Evolutionary conservation across 2,797 vertebrate species (phyloP), one percentile per base, ranked within the genome.

Genomic region (Lithobates sylvaticus): DNA sequence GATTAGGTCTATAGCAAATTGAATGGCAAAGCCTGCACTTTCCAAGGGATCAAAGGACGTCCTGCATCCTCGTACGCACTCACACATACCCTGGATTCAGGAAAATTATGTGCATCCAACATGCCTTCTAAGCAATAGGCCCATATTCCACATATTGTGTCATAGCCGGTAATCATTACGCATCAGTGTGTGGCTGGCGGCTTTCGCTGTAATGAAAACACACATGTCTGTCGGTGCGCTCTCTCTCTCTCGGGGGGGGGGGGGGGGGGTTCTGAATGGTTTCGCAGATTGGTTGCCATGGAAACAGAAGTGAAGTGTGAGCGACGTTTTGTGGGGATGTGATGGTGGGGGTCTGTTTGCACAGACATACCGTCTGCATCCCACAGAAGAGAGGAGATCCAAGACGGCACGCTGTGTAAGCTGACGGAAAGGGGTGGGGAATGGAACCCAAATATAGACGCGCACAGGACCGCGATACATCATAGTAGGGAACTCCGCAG

Each of bases 221-320:
- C 32, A 64, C 69, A 81, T 21, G 68, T 42, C 72, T 68, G 72
- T 21, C 5, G 9, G 65, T 23, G 44, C 42, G 50, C 69, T 76
- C 44, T 70, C 84, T 39, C 76, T n/a, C n/a, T n/a, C n/a, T n/a
- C n/a, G n/a, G n/a, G n/a, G n/a, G n/a, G n/a, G n/a, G n/a, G n/a
- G n/a, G n/a, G n/a, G n/a, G n/a, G 16, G 76, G 64, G 36, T 64
- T 58, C 32, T 58, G 77, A 85, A 80, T 80, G 71, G 77, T 74
- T 82, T 86, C 47, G 65, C 54, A 64, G 85, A 77, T 72, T 16
- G 44, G 85, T 86, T 86, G 73, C 79, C 47, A 86, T 82, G 74
- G 85, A 71, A 73, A 86, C 84, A 21, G 27, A 64, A 61, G 73
- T 77, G 84, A 58, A 36, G 65, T 76, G 84, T 27, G 71, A 76